Percentiles rank a stretch among this genome's conserved stretches.
These are phyloP conservation scores for Vandiemenella viatica DNA, from an alignment of 2,888 invertebrate species.

Conservation along the genomic window DNA sequence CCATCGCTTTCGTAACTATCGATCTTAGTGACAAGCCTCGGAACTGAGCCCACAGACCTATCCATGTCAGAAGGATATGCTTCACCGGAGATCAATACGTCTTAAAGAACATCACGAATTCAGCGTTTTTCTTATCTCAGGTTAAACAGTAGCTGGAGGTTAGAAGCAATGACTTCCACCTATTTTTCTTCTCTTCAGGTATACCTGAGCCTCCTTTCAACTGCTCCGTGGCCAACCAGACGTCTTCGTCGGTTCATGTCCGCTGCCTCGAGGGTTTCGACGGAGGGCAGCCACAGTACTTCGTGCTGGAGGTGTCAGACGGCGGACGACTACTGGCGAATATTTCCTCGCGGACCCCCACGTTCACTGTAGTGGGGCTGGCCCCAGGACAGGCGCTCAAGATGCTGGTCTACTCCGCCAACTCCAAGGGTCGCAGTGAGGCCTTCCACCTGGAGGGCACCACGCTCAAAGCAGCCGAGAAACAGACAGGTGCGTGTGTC, in stretches of 20 bases:
- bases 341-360: constrained; percentile 51
- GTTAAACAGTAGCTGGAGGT: no score
- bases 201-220: constrained; percentile 64
- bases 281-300: constrained; percentile 60
- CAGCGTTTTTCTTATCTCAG: no score
- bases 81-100: no score
- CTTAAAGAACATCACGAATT: no score
- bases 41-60: no score
- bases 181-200: constrained; percentile 33
- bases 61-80: no score
- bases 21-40: no score
- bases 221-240: constrained; percentile 60
- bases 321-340: constrained; percentile 49
- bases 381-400: constrained; percentile 64
- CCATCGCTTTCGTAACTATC: no score
- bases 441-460: constrained; percentile 51
- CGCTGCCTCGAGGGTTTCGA: constrained; percentile 58
- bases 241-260: constrained; percentile 60
- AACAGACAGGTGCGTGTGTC: constrained; percentile 50
- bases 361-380: constrained; percentile 60
- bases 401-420: constrained; percentile 66
- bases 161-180: no score
- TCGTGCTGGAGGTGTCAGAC: constrained; percentile 58
- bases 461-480: constrained; percentile 59
- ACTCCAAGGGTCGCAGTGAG: constrained; percentile 70